A percentile compares a stretch with the other conserved stretches of the same genome.
phyloP scores from a whole-genome alignment of 1,140 invertebrate species.

The Olivierus martensii region DNA sequence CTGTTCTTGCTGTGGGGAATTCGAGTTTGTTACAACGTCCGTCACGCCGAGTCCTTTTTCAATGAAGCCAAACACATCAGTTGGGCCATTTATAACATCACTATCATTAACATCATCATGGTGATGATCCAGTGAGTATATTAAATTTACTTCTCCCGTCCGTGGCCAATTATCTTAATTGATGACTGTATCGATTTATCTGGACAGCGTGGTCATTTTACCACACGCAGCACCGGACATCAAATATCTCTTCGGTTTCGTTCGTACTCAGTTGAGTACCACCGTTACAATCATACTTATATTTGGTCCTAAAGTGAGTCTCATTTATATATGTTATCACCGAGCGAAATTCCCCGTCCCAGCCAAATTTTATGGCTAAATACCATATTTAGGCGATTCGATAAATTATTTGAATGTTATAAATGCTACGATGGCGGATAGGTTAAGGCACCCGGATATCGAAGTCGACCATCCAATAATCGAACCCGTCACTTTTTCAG shows the following conservation, averaged over 20 bases:
- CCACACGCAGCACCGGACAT: constrained; percentile 72
- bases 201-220: constrained; percentile 61
- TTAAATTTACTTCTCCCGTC: too few relatives aligned
- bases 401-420: too few relatives aligned
- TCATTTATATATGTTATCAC: not conserved
- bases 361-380: too few relatives aligned
- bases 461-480: too few relatives aligned
- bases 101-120: constrained; percentile 77
- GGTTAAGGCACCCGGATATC: too few relatives aligned
- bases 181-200: not conserved
- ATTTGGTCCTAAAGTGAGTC: constrained; percentile 65
- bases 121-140: constrained; percentile 77
- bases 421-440: too few relatives aligned
- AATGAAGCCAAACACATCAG: constrained; percentile 84
- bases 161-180: too few relatives aligned
- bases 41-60: constrained; percentile 80
- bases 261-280: constrained; percentile 72
- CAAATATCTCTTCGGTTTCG: constrained; percentile 72
- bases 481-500: too few relatives aligned
- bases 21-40: constrained; percentile 70
- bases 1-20: constrained; percentile 80
- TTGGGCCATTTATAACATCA: constrained; percentile 87
- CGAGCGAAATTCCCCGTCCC: too few relatives aligned
- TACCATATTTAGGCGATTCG: too few relatives aligned
- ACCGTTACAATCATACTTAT: constrained; percentile 67